phyloP scores from a whole-genome alignment of 2,888 invertebrate genomes.

The Tenthredo livida region DNA sequence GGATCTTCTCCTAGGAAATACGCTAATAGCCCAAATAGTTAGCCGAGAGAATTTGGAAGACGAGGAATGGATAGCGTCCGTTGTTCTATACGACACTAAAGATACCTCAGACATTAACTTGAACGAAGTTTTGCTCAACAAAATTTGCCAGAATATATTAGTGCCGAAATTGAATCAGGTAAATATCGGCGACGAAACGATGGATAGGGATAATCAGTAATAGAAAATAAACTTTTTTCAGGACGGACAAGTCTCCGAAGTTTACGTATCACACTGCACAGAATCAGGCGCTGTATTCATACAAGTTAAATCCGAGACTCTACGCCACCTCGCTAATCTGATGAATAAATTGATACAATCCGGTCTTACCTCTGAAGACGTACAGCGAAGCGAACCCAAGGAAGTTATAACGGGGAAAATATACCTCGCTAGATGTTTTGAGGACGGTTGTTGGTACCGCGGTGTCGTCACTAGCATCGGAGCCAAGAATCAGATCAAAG shows the following conservation, averaged over 20 bases:
- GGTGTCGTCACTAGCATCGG: slow-evolving; percentile 77
- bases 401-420: slow-evolving; percentile 73
- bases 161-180: slow-evolving; percentile 74
- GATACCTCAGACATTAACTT: slow-evolving; percentile 83
- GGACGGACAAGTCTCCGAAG: slow-evolving; percentile 68
- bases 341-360: slow-evolving; percentile 66
- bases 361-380: slow-evolving; percentile 57
- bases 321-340: slow-evolving; percentile 69
- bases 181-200: too few species aligned
- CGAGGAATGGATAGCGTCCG: slow-evolving; percentile 78
- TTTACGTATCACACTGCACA: slow-evolving; percentile 76
- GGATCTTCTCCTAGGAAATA: slow-evolving; percentile 79
- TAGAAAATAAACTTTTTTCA: too few species aligned
- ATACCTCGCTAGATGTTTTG: slow-evolving; percentile 78
- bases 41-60: slow-evolving; percentile 73
- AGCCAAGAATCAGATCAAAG: slow-evolving; percentile 75
- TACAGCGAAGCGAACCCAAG: slow-evolving; percentile 57
- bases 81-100: slow-evolving; percentile 84
- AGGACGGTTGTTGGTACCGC: slow-evolving; percentile 78
- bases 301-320: slow-evolving; percentile 74
- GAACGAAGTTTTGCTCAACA: slow-evolving; percentile 82
- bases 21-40: slow-evolving; percentile 81
- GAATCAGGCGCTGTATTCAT: slow-evolving; percentile 77
- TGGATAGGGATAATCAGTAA: too few species aligned
- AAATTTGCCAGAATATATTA: slow-evolving; percentile 78